Percentiles rank a stretch among this genome's conserved stretches.
Conservation (phyloP, 2,113 vertebrate species). For the Nannospalax galili region DNA sequence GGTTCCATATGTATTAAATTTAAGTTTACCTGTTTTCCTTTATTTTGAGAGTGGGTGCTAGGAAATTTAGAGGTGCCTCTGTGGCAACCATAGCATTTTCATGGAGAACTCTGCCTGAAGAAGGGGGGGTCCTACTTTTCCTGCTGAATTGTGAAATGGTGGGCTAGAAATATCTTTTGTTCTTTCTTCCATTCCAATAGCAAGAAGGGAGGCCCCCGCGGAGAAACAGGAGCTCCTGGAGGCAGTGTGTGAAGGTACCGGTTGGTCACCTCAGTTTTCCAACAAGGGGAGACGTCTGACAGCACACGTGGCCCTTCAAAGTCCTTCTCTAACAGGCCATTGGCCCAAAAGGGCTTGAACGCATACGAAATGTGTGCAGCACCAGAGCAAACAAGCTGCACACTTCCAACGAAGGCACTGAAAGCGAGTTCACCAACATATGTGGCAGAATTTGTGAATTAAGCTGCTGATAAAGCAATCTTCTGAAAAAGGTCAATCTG, state of each 20-base stretch:
- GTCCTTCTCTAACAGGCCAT: conserved; percentile 55
- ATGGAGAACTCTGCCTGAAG: neutral
- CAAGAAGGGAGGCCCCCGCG: neutral
- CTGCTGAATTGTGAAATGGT: neutral
- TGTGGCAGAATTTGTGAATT: conserved; percentile 63
- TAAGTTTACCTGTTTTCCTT: neutral
- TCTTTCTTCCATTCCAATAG: neutral
- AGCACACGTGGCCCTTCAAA: conserved; percentile 36
- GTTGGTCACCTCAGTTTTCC: conserved; percentile 59
- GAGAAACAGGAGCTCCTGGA: neutral
- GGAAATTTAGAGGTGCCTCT: neutral
- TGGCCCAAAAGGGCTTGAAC: conserved; percentile 47
- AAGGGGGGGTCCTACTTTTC: neutral
- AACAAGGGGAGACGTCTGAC: conserved; percentile 56
- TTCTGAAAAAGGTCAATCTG: conserved; percentile 56
- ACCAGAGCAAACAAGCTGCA: conserved; percentile 6
- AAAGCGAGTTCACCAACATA: conserved; percentile 38
- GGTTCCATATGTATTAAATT: neutral
- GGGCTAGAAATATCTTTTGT: neutral
- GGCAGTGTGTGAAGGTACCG: neutral
- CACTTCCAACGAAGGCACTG: conserved; percentile 56
- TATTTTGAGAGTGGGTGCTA: neutral
- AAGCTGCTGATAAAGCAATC: conserved; percentile 42
- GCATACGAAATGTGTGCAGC: conserved; percentile 32
- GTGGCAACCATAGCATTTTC: neutral